phyloP scores from a whole-genome alignment of 2,888 invertebrate species.

The Cataglyphis albicans region DNA sequence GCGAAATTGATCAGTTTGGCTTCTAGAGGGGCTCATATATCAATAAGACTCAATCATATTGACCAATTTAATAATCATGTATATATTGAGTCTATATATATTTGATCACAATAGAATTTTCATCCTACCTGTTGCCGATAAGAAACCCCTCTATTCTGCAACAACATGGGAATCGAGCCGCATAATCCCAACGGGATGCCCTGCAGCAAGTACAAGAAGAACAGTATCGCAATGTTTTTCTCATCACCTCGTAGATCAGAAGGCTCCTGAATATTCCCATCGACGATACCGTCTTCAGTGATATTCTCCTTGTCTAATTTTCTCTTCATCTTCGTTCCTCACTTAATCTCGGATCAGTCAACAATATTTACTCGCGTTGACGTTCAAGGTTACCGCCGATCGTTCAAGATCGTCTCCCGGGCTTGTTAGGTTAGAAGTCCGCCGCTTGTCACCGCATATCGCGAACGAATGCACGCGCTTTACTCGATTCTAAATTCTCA shows the following conservation, averaged over 20 bases:
- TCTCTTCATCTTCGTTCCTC: slow-evolving; percentile 57
- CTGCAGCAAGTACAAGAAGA: slow-evolving; percentile 97
- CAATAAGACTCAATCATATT: not conserved
- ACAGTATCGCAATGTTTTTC: slow-evolving; percentile 93
- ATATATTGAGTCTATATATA: not conserved
- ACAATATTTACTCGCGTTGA: not conserved
- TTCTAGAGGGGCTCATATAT: not conserved
- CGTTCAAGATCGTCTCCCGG: not conserved
- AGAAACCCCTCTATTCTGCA: slow-evolving; percentile 96
- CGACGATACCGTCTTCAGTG: slow-evolving; percentile 62
- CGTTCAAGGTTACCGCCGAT: slow-evolving; percentile 45
- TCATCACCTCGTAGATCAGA: slow-evolving; percentile 89
- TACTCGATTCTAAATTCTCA: not conserved
- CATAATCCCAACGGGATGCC: slow-evolving; percentile 98
- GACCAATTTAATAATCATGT: not conserved
- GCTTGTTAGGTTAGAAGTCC: slow-evolving; percentile 8
- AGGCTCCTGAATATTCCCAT: slow-evolving; percentile 70
- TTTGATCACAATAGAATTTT: not conserved
- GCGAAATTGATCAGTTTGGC: not conserved
- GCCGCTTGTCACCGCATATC: slow-evolving; percentile 37
- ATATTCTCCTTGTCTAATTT: slow-evolving; percentile 59
- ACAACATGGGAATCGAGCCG: slow-evolving; percentile 97
- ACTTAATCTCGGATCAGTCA: slow-evolving; percentile 24
- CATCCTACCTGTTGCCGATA: slow-evolving; percentile 94
- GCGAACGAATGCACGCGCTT: not conserved